A percentile compares a stretch with the other conserved stretches of the same genome.
These are phyloP conservation scores for Pygoscelis antarcticus DNA, from an alignment of 2,113 vertebrate species.

Conservation along the genomic window DNA sequence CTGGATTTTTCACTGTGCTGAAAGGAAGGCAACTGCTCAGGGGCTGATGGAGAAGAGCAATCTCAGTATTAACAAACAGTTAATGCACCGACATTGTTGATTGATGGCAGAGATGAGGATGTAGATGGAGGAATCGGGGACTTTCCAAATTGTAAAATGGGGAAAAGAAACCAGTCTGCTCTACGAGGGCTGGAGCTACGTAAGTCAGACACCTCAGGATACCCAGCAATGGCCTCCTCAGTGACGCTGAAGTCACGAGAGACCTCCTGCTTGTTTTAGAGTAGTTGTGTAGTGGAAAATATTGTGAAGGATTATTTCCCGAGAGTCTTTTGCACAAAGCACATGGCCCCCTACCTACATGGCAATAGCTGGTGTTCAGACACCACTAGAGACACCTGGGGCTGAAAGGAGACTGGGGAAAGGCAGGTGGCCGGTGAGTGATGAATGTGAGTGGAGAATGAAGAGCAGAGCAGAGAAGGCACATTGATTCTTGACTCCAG, in stretches of 20 bases:
- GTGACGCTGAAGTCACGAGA: not conserved
- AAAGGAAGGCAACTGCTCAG: not conserved
- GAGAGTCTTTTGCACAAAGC: not conserved
- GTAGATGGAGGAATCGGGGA: not conserved
- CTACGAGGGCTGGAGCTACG: not conserved
- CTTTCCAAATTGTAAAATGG: conserved; percentile 27
- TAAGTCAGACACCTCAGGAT: not conserved
- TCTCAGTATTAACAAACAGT: not conserved
- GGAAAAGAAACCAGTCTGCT: conserved; percentile 21
- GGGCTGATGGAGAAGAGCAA: not conserved
- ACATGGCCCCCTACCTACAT: not conserved
- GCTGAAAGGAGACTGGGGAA: not conserved
- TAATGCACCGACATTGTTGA: not conserved
- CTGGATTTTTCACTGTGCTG: not conserved
- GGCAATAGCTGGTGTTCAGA: not conserved
- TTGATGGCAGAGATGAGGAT: not conserved
- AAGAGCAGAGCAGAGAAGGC: not conserved
- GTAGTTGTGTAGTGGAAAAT: not conserved
- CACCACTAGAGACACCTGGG: not conserved
- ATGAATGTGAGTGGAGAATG: not conserved
- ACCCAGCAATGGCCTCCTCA: not conserved
- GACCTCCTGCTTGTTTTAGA: not conserved
- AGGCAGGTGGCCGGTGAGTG: not conserved
- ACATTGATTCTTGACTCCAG: not conserved
- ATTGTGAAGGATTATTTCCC: not conserved